A percentile compares a stretch with the other conserved stretches of the same genome.
Evolutionary conservation across 2,797 vertebrate species (phyloP).

Genomic region (Linurgus olivaceus): DNA sequence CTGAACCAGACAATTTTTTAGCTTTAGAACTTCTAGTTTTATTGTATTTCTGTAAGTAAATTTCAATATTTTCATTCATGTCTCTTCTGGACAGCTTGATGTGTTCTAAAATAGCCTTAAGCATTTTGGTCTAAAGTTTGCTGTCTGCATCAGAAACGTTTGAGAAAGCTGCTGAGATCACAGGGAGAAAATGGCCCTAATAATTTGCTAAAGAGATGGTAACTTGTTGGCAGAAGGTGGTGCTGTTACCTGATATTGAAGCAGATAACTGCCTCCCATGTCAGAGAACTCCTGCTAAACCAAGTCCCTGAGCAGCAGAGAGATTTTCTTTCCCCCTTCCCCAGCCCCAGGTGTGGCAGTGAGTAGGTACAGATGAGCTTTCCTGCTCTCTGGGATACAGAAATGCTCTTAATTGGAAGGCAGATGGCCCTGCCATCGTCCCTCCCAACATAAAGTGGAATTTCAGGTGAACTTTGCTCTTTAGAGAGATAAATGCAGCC

Average conservation of each 20-base stretch:
- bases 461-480: not conserved
- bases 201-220: not conserved
- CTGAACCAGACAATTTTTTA: not conserved
- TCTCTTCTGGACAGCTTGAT: not conserved
- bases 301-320: not conserved
- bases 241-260: constrained; percentile 67
- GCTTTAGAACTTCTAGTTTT: not conserved
- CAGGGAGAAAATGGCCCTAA: not conserved
- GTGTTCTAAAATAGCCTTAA: not conserved
- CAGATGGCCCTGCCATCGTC: not conserved
- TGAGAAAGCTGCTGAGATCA: not conserved
- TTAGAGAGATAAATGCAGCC: not conserved
- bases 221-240: constrained; percentile 65
- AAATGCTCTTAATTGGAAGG: not conserved
- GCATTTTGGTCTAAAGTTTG: not conserved
- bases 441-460: not conserved
- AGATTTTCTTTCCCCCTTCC: not conserved
- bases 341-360: not conserved
- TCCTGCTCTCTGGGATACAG: not conserved
- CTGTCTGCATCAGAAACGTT: not conserved
- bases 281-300: not conserved
- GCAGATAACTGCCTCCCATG: constrained; percentile 11
- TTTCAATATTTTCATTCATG: not conserved
- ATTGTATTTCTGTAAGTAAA: not conserved
- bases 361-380: not conserved